Conservation (phyloP, 1,140 invertebrate genomes). For the Gonioctena quinquepunctata region DNA sequence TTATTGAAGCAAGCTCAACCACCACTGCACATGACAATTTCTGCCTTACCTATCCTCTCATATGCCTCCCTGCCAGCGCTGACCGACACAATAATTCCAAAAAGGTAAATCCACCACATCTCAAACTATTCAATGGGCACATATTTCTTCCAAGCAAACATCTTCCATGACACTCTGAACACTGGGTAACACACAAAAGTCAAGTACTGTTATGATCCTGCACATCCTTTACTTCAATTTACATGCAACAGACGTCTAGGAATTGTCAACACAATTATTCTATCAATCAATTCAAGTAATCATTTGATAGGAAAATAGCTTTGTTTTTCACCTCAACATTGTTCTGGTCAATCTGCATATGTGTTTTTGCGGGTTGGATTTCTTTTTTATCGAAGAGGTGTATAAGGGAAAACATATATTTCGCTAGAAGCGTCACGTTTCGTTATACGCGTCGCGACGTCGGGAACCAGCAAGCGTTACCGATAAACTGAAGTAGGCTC, state of each 20-base stretch:
- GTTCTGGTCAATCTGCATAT: too few relatives aligned
- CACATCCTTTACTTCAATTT: background rate
- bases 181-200: background rate
- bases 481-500: background rate
- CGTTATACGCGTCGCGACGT: background rate
- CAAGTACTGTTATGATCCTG: background rate
- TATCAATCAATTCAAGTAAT: background rate
- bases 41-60: background rate
- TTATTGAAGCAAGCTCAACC: too few relatives aligned
- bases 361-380: too few relatives aligned
- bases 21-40: too few relatives aligned
- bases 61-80: constrained; percentile 2
- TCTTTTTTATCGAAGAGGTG: too few relatives aligned
- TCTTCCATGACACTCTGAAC: background rate
- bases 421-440: background rate
- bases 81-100: background rate
- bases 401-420: too few relatives aligned
- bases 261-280: background rate
- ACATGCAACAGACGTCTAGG: background rate
- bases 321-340: background rate
- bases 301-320: background rate
- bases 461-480: background rate
- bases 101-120: background rate
- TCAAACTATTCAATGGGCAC: constrained; percentile 1
- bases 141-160: background rate